A percentile compares a stretch with the other conserved stretches of the same genome.
Conservation (phyloP, 1,140 invertebrate genomes). For the Zeugodacus cucurbitae region DNA sequence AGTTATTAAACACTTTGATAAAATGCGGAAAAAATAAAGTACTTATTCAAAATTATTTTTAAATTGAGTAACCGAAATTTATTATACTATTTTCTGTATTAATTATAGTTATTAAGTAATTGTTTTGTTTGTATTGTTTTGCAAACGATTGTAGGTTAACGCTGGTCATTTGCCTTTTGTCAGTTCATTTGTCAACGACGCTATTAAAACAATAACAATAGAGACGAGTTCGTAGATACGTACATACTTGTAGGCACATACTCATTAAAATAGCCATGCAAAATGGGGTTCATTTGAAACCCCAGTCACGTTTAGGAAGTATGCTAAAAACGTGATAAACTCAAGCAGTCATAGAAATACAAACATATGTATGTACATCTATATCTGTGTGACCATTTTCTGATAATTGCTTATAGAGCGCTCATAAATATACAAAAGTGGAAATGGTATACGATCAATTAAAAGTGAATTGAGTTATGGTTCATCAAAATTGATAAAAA, state of each 20-base stretch:
- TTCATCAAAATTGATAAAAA: too few species aligned
- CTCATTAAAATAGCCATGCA: neutral
- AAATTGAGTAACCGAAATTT: too few species aligned
- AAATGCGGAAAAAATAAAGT: too few species aligned
- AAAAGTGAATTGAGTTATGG: neutral
- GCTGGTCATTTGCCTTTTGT: slow-evolving; percentile 30
- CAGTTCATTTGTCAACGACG: neutral
- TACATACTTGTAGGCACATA: neutral
- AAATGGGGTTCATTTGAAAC: neutral
- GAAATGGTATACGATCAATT: neutral
- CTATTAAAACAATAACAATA: neutral
- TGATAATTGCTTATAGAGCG: too few species aligned
- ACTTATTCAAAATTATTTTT: neutral
- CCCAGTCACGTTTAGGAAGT: slow-evolving; percentile 18
- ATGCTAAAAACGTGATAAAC: neutral
- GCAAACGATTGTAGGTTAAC: slow-evolving; percentile 8
- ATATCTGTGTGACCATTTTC: neutral
- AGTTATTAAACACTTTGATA: too few species aligned
- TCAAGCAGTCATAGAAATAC: neutral
- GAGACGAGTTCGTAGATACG: neutral
- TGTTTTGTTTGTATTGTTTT: neutral
- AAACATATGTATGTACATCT: neutral
- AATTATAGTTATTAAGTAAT: neutral
- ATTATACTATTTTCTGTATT: neutral
- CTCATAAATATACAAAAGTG: too few species aligned